Base-by-base conservation (phyloP, 2,888 invertebrate species). In the Cacoxenus indagator region DNA sequence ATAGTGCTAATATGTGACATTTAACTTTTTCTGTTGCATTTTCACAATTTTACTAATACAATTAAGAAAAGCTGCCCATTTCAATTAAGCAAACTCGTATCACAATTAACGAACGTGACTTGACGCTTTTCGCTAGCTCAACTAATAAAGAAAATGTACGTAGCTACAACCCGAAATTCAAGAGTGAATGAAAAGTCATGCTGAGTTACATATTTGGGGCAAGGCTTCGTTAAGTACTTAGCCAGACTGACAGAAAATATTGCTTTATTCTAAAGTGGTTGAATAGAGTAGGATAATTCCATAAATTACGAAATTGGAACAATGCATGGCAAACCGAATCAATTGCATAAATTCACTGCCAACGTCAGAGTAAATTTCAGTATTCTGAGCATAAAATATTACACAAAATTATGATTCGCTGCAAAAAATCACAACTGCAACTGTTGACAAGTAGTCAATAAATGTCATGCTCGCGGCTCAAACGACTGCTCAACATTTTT, bases 391-490 rank as follows among this genome's bases (percentile, higher is more conserved):
- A 9, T 5, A 51, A 19, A 51, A 9, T 19, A 51, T 22, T 19
- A 51, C 19, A 51, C 19, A 17, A 51, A 17, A 19, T 51, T 14
- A 37, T 37, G 14, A 37, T 11, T 37, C 9, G 8, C 14, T 8
- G 14, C 37, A 37, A 14, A 1, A 37, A 1, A 37, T 37, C 0
- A 37, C 8, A 51, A 51, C n/a, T 6, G 51, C 22, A 9, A 51
- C 17, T 51, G 51, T 51, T 51, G 51, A 22, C 51, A 51, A 2
- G 17, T 22, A 51, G 61, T 61, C 61, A 61, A 61, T 61, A 61
- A 61, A 61, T 61, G 61, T 61, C 37, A 43, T 43, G 61, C 11
- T 55, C n/a, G 27, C 27, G 14, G n/a, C 55, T n/a, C 17, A n/a
- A 14, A 26, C 55, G 3, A 4, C 27, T 1, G 24, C 24, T 54